These are phyloP conservation scores for Mugil cephalus DNA, from an alignment of 2,113 vertebrate species.

Conservation along the genomic window DNA sequence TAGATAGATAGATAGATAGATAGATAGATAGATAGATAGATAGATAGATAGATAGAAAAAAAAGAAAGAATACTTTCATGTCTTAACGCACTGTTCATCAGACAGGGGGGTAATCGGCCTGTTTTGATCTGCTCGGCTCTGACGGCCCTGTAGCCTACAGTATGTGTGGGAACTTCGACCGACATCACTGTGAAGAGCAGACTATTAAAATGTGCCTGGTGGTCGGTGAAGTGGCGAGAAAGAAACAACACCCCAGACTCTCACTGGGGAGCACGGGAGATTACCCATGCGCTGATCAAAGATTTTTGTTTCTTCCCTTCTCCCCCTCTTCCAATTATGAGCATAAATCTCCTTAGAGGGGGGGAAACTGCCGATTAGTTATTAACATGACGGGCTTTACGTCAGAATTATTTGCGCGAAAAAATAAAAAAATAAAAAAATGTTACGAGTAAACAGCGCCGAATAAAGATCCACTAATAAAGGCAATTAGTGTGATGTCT, in stretches of 20 bases:
- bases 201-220: constrained; percentile 76
- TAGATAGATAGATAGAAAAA: constrained; percentile 30
- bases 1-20: constrained; percentile 27
- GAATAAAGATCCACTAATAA: constrained; percentile 46
- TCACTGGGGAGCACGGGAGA: constrained; percentile 42
- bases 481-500: constrained; percentile 56
- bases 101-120: constrained; percentile 31
- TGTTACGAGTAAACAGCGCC: constrained; percentile 48
- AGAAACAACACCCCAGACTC: constrained; percentile 76
- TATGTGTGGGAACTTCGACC: constrained; percentile 62
- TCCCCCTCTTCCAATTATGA: constrained; percentile 26
- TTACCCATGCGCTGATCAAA: constrained; percentile 67
- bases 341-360: constrained; percentile 20
- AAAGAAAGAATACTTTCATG: too few species aligned
- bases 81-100: constrained; percentile 31
- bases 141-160: constrained; percentile 41
- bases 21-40: constrained; percentile 42
- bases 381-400: constrained; percentile 4
- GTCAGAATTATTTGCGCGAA: constrained; percentile 30
- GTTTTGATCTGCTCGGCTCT: constrained; percentile 56
- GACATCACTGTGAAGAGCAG: constrained; percentile 62
- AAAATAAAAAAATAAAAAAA: constrained; percentile 29
- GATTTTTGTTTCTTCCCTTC: neutral
- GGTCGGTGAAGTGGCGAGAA: constrained; percentile 68
- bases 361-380: constrained; percentile 30